Percentiles rank a stretch among this genome's conserved stretches.
Conservation (phyloP, 2,113 vertebrate species). For the Clinocottus analis region DNA sequence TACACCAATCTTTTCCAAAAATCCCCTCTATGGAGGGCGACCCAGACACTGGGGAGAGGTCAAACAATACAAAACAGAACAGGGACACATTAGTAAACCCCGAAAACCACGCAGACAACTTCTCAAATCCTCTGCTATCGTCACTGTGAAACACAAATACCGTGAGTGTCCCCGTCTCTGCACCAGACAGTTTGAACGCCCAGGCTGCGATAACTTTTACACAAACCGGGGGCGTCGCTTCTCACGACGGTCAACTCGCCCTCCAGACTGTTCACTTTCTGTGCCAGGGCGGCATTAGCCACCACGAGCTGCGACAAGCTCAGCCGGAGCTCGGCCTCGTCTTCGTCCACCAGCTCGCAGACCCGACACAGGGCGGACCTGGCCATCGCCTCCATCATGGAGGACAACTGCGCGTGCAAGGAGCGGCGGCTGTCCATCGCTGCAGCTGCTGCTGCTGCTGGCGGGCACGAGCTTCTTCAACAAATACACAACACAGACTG, state of each 20-base stretch:
- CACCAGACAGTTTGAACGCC: conserved; percentile 65
- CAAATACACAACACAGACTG: neutral
- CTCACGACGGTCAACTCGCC: conserved; percentile 56
- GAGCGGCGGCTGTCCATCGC: conserved; percentile 57
- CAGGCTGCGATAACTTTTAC: conserved; percentile 60
- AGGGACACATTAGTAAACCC: conserved; percentile 10
- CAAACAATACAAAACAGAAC: neutral
- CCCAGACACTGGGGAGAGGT: conserved; percentile 32
- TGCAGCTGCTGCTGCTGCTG: neutral
- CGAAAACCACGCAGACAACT: neutral
- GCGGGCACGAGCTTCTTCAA: neutral
- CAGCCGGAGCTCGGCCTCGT: conserved; percentile 61
- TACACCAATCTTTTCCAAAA: conserved; percentile 82
- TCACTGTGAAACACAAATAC: conserved; percentile 27
- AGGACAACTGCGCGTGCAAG: conserved; percentile 74
- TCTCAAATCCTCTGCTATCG: neutral
- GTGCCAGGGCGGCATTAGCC: conserved; percentile 67
- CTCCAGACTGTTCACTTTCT: conserved; percentile 71
- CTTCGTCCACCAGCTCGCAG: conserved; percentile 75
- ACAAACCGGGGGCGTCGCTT: conserved; percentile 27
- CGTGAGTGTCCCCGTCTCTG: conserved; percentile 38
- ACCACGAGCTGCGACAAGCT: conserved; percentile 67
- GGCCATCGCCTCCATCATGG: conserved; percentile 78
- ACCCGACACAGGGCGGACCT: conserved; percentile 69
- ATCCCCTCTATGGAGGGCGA: conserved; percentile 76